Evolutionary conservation across 2,113 vertebrate genomes (phyloP).

Genomic region (Ailurus styani): DNA sequence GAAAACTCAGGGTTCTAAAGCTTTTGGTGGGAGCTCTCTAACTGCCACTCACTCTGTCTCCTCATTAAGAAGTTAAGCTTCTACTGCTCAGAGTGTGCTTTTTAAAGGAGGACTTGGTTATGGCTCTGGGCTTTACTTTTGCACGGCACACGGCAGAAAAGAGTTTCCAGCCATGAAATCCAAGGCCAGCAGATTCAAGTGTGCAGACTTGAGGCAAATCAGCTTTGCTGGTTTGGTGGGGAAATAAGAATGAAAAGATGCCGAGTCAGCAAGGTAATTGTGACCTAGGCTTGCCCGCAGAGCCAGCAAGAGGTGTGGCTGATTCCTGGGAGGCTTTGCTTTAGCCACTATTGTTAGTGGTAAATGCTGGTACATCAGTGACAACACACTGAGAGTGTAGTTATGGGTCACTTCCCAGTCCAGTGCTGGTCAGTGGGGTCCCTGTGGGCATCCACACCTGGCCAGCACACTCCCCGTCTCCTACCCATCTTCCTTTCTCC

Average conservation of each 20-base stretch:
- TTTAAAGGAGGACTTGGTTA: background rate
- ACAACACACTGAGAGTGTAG: background rate
- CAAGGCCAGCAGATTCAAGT: background rate
- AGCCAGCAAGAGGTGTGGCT: background rate
- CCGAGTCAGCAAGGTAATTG: background rate
- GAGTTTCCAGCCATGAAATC: background rate
- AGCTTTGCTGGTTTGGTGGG: background rate
- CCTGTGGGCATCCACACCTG: background rate
- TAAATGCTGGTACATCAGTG: background rate
- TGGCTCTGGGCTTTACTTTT: background rate
- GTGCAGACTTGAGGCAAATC: background rate
- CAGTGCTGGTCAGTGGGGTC: background rate
- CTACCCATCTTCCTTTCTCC: background rate
- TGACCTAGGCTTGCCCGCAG: background rate
- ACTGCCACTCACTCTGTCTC: background rate
- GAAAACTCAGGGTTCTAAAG: conserved; percentile 15
- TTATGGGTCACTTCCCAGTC: background rate
- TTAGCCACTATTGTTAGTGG: background rate
- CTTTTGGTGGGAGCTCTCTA: conserved; percentile 13
- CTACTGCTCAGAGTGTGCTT: background rate
- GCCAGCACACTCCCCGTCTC: too few relatives aligned
- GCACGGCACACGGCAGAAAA: background rate
- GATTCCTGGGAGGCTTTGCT: background rate
- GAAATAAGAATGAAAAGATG: background rate
- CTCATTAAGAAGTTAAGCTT: background rate